Evolutionary conservation across 2,797 vertebrate species (phyloP).

Genomic region (Onychomys leucogaster): DNA sequence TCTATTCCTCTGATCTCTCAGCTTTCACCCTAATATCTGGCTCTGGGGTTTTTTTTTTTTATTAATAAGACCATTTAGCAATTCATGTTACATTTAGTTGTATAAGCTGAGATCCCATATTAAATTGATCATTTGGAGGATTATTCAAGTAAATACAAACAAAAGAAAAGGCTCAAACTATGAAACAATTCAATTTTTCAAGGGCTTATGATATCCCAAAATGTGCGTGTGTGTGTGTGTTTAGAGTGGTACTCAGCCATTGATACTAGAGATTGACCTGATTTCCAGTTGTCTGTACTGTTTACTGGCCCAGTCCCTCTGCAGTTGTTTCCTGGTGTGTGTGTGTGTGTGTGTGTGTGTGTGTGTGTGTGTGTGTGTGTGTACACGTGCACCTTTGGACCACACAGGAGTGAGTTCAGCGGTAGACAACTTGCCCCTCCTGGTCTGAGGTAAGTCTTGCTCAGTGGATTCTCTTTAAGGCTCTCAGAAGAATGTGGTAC

Average conservation of each 20-base stretch:
- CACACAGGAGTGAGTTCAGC: fast-evolving
- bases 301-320: fast-evolving
- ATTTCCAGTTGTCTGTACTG: neutral
- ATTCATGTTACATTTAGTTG: neutral
- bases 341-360: neutral
- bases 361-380: neutral
- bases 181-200: neutral
- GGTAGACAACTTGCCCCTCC: too few relatives aligned
- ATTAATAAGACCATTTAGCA: too few relatives aligned
- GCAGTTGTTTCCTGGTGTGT: neutral
- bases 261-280: neutral
- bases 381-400: neutral
- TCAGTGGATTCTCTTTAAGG: neutral
- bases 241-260: neutral
- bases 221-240: neutral
- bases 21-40: too few relatives aligned
- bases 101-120: neutral
- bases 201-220: neutral
- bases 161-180: neutral
- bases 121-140: neutral
- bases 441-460: neutral
- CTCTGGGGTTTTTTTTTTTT: too few relatives aligned
- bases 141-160: slow-evolving; percentile 7
- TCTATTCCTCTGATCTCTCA: too few relatives aligned
- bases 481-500: neutral